A percentile compares a stretch with the other conserved stretches of the same genome.
Conservation (phyloP, 2,113 vertebrate species). For the Probosciger aterrimus region DNA sequence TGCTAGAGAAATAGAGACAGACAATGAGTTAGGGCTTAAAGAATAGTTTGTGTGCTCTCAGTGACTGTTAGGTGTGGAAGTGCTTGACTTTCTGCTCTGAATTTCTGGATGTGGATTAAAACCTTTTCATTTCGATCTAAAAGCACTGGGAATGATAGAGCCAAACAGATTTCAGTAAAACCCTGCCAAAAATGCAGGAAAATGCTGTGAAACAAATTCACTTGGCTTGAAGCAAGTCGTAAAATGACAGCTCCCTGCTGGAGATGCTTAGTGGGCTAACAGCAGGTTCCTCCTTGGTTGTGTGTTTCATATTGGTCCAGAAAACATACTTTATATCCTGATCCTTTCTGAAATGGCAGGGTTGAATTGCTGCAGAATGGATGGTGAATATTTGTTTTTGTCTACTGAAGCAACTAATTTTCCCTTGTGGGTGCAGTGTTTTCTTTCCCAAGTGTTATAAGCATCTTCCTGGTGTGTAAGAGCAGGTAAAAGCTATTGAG, state of each 20-base stretch:
- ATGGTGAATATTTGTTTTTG: not conserved
- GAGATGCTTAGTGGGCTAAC: conserved; percentile 36
- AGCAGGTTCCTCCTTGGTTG: conserved; percentile 38
- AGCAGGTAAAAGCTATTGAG: not conserved
- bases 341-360: not conserved
- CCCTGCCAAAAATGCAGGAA: conserved; percentile 5
- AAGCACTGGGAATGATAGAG: not conserved
- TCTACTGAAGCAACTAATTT: not conserved
- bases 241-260: conserved; percentile 53
- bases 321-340: not conserved
- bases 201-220: conserved; percentile 55
- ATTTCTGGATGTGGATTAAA: conserved; percentile 19
- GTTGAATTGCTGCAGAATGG: not conserved
- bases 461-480: not conserved
- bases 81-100: not conserved
- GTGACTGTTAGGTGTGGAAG: not conserved
- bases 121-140: not conserved
- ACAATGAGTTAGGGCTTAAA: not conserved
- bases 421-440: not conserved
- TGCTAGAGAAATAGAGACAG: not conserved
- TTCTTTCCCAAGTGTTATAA: not conserved
- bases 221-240: conserved; percentile 16
- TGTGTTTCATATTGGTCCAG: conserved; percentile 10
- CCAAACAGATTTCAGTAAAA: conserved; percentile 43
- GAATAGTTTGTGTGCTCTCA: not conserved